Conservation (phyloP, 1,140 invertebrate genomes). For the Conus betulinus region DNA sequence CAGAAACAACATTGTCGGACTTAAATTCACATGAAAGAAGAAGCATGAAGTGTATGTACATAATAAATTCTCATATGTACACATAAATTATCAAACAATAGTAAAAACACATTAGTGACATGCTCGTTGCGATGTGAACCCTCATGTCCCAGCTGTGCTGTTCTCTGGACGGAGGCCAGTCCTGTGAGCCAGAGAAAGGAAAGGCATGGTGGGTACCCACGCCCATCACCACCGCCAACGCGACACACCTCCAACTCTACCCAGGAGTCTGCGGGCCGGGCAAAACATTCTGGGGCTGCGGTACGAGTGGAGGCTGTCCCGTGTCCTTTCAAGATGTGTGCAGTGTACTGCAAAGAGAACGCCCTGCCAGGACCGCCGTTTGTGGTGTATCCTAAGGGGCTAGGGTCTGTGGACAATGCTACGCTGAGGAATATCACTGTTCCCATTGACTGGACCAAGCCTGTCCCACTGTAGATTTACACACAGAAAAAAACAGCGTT, state of each 20-base stretch:
- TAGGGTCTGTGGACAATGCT: background rate
- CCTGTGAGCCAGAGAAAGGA: conserved; percentile 15
- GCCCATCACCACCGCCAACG: conserved; percentile 48
- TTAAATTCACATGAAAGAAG: too few species aligned
- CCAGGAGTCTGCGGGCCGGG: conserved; percentile 26
- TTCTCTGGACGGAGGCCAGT: background rate
- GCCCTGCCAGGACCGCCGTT: conserved; percentile 58
- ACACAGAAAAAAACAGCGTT: too few species aligned
- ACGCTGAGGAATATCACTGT: too few species aligned
- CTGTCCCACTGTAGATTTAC: background rate
- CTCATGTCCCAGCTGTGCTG: background rate
- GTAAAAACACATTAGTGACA: too few species aligned
- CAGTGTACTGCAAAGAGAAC: conserved; percentile 59
- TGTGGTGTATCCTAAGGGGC: background rate
- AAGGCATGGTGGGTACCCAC: conserved; percentile 53
- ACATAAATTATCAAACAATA: too few species aligned
- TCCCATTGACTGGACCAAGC: background rate
- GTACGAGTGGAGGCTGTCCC: conserved; percentile 71
- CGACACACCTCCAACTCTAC: conserved; percentile 50
- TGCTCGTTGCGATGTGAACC: too few species aligned
- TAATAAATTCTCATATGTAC: too few species aligned
- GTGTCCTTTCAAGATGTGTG: conserved; percentile 63
- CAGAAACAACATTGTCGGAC: too few species aligned
- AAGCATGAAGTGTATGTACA: too few species aligned
- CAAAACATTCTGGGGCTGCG: conserved; percentile 56